Evolutionary conservation across 2,888 invertebrate species (phyloP).

Genomic region (Phymatocera aterrima): DNA sequence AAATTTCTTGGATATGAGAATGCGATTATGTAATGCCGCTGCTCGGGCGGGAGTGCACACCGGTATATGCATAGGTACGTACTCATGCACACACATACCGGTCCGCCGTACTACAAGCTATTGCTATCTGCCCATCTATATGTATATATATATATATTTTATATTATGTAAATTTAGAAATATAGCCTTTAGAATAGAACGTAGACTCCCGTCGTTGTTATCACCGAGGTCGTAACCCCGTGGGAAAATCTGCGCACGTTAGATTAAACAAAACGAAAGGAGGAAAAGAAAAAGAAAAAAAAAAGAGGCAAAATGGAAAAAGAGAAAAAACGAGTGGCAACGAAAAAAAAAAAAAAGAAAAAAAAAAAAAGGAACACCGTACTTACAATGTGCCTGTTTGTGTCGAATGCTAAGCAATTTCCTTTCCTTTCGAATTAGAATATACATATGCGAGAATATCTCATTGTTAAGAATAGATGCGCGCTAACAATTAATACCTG

Average conservation of each 20-base stretch:
- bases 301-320: not conserved
- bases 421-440: constrained; percentile 60
- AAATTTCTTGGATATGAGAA: too few relatives aligned
- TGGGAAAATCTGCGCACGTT: constrained; percentile 38
- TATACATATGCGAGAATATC: constrained; percentile 47
- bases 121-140: too few relatives aligned
- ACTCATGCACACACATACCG: too few relatives aligned
- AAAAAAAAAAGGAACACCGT: not conserved
- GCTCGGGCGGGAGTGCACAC: too few relatives aligned
- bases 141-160: not conserved
- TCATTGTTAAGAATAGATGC: constrained; percentile 25
- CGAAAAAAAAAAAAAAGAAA: not conserved
- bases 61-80: too few relatives aligned
- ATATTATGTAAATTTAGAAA: not conserved
- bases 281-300: not conserved
- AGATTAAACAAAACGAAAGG: not conserved
- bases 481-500: constrained; percentile 10
- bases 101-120: too few relatives aligned
- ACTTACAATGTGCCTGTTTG: constrained; percentile 61
- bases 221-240: constrained; percentile 20
- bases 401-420: constrained; percentile 65
- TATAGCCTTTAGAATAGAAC: not conserved
- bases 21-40: too few relatives aligned
- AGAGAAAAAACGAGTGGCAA: not conserved
- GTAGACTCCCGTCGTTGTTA: too few relatives aligned